Evolutionary conservation across 2,797 vertebrate species (phyloP).

Genomic region (Poecilia velifera): DNA sequence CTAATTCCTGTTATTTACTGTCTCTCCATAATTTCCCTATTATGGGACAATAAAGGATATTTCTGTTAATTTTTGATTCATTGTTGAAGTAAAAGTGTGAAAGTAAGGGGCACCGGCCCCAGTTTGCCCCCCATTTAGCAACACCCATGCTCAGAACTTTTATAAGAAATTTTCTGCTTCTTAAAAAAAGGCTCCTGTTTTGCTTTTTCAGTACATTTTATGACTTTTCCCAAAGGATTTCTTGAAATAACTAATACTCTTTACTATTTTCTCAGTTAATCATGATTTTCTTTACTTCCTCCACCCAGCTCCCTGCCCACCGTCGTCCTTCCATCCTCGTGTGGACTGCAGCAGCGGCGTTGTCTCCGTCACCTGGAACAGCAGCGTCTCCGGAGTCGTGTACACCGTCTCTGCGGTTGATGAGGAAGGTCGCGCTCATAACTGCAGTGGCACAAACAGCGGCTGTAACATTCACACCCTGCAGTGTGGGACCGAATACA

Average conservation of each 20-base stretch:
- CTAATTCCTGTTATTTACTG: no score
- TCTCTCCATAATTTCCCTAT: no score
- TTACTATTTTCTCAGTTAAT: not conserved
- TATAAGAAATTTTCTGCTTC: not conserved
- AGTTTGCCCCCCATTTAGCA: not conserved
- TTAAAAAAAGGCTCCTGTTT: not conserved
- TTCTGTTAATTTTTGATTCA: no score
- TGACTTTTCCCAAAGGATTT: not conserved
- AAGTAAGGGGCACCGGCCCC: not conserved
- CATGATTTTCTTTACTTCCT: conserved; percentile 2
- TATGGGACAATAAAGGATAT: no score
- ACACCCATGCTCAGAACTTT: not conserved
- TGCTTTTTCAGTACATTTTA: not conserved
- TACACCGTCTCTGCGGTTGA: conserved; percentile 60
- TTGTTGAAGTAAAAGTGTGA: no score
- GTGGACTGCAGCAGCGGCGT: conserved; percentile 69
- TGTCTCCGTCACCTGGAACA: conserved; percentile 71
- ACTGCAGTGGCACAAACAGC: conserved; percentile 58
- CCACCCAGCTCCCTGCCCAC: conserved; percentile 79
- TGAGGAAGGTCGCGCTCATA: conserved; percentile 25
- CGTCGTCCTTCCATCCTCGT: conserved; percentile 29
- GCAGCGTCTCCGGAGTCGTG: conserved; percentile 49
- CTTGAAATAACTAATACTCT: not conserved
- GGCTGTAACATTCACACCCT: conserved; percentile 70
- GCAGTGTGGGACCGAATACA: conserved; percentile 76